These are phyloP conservation scores for Drosophila kuntzei DNA, from an alignment of 2,888 invertebrate species.

Conservation along the genomic window DNA sequence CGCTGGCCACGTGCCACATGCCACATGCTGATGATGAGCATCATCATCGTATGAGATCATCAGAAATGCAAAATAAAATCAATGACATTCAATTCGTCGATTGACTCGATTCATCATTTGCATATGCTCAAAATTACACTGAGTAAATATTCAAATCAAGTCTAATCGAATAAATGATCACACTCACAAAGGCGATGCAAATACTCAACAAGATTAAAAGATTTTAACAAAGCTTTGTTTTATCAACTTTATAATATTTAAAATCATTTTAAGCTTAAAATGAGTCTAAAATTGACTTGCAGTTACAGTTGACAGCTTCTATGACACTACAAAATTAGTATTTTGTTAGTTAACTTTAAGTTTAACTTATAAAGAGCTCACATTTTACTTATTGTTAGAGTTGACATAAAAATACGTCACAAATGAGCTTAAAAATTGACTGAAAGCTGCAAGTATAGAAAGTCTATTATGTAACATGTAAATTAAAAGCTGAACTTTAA, in stretches of 20 bases:
- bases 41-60: conserved; percentile 41
- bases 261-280: background rate
- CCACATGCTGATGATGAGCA: conserved; percentile 10
- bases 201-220: background rate
- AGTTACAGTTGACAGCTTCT: background rate
- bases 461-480: background rate
- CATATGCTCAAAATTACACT: conserved; percentile 23
- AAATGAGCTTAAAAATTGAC: background rate
- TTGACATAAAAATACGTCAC: background rate
- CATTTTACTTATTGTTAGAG: background rate
- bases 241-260: background rate
- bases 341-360: background rate
- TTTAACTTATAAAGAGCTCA: background rate
- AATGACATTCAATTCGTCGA: conserved; percentile 3
- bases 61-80: conserved; percentile 18
- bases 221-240: background rate
- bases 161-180: conserved; percentile 8
- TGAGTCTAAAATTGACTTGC: background rate
- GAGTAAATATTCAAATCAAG: conserved; percentile 24
- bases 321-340: background rate
- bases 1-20: conserved; percentile 50
- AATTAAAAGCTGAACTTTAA: background rate
- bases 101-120: conserved; percentile 32
- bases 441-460: background rate
- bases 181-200: background rate